Evolutionary conservation across 2,888 invertebrate genomes (phyloP), one percentile per base, ranked within the genome.

Genomic region (Drosophila fungiperda): DNA sequence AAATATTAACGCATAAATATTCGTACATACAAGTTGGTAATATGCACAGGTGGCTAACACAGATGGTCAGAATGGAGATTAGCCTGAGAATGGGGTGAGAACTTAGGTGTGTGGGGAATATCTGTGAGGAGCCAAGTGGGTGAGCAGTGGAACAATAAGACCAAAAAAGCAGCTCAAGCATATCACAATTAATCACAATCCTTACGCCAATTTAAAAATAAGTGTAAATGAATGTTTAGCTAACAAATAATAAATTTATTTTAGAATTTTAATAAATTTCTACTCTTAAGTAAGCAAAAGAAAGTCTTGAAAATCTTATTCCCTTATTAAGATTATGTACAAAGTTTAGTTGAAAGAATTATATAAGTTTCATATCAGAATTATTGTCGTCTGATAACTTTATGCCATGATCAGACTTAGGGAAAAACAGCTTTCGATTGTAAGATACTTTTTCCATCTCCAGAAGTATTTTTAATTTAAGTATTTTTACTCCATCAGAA

Each of bases 1-100:
- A 80, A 80, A 80, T 81, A 78, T 74, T 74, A 68, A 64, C 68
- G 68, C 68, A 68, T 66, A 81, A 80, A 79, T 74, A 26, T 7
- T 26, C 3, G 17, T 5, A 80, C 50, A 70, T 48, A 73, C 58
- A 80, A 77, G 67, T 58, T 65, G 73, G 68, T 23, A 57, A 32
- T 55, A 63, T 8, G 36, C 53, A 58, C 38, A 61, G 32, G 33
- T 26, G 32, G 26, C 17, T 50, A 65, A 33, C 50, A 53, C 76
- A 71, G 71, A 26, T 76, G 67, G 38, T 54, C 11, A 36, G 48
- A 42, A 66, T 54, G 50, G 55, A 62, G 38, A 38, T 55, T 55
- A n/a, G 62, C 60, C 52, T 68, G 50, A 60, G 63, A 29, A 20
- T 40, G 8, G 38, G 17, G 5, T 32, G 12, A 2, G 20, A 20